These are phyloP conservation scores for Lycophotia porphyrea DNA, from an alignment of 2,888 invertebrate genomes.

Conservation along the genomic window DNA sequence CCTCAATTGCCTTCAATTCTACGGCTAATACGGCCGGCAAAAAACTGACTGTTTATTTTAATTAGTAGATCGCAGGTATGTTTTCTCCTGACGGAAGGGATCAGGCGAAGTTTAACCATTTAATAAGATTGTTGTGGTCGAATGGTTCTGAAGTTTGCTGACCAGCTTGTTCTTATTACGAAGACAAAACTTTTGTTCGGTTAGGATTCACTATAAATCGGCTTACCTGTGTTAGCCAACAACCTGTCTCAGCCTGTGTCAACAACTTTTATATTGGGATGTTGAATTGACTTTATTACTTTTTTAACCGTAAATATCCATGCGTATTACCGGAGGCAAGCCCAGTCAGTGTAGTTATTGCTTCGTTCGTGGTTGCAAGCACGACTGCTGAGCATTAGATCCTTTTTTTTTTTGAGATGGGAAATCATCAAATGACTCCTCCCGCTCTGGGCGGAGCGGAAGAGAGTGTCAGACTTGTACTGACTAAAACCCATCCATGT, in stretches of 20 bases:
- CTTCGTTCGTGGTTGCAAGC: no score
- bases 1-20: no score
- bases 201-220: neutral
- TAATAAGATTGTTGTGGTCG: constrained; percentile 5
- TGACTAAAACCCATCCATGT: no score
- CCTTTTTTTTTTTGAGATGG: no score
- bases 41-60: neutral
- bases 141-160: neutral
- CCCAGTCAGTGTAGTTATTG: neutral
- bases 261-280: neutral
- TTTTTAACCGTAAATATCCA: neutral
- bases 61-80: neutral
- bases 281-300: neutral
- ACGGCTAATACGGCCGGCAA: no score
- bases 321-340: neutral
- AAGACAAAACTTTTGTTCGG: neutral
- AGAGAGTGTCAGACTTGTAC: no score
- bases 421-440: no score
- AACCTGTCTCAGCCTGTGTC: no score
- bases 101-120: neutral
- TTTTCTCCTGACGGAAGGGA: neutral
- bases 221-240: neutral
- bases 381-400: no score
- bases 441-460: no score
- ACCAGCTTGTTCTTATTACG: neutral